Evolutionary conservation across 37 sponge, comb jelly and placozoan genomes (phyloP), one percentile per base, ranked within the genome.

Genomic region (Hormiphora californensis): DNA sequence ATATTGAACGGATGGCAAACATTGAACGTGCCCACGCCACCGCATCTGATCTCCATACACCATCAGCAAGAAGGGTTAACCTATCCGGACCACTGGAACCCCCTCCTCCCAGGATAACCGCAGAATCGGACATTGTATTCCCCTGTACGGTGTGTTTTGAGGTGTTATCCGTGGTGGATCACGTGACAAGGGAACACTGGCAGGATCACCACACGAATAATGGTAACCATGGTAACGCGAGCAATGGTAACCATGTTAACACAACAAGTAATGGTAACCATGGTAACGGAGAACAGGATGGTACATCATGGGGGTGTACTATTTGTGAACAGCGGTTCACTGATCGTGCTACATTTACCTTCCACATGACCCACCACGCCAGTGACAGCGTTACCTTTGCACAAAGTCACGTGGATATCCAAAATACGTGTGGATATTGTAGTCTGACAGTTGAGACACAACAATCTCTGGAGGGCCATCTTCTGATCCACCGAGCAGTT

Each of bases 111-210:
- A 27, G 81, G 1, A 73, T 73, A 9, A 36, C 81, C 5, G 46
- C 81, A 39, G 81, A 73, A 9, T 1, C 46, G 7, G 46, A 73
- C 46, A 39, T 73, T 0, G 43, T 73, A 5, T 73, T 73, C 22
- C 81, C 81, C 43, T 73, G 81, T 17, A 43, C 40, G 27, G 44
- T 73, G 4, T 73, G 81, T 21, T 73, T 73, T 30, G 40, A 27
- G 3, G 28, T 73, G 28, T 73, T 41, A 25, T 36, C 81, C 44
- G 43, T 73, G 28, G 25, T 19, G 2, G 46, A n/a, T n/a, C 81
- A 73, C 23, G 81, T 73, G 35, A n/a, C n/a, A n/a, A 28, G 43
- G 81, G 81, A 73, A 5, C 81, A 73, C 81, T 73, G 81, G 81
- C 40, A 36, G 22, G 27, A 43, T 11, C 81, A 73, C 81, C n/a